Evolutionary conservation across 1,140 invertebrate species (phyloP), one percentile per base, ranked within the genome.

Genomic region (Papilio dardanus): DNA sequence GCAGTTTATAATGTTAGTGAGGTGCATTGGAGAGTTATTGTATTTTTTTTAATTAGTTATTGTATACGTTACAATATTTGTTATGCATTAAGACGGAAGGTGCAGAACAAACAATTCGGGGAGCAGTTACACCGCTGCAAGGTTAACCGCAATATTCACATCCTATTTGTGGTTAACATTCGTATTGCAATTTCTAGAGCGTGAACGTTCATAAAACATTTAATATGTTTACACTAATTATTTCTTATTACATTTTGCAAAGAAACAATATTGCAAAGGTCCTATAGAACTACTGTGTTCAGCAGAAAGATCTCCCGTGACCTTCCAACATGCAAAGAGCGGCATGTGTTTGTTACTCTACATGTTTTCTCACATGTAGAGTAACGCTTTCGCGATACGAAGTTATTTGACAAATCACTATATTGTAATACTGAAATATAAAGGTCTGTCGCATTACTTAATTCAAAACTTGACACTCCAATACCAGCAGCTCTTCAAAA

Each of bases 161-260:
- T 69, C 67, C 67, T 69, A 69, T 69, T 37, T 24, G 31, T 69
- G 19, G 67, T 37, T 68, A 68, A 68, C 33, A 40, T 69, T 69
- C 33, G 67, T 24, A 40, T 69, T 69, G 21, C 67, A 69, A 35
- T 69, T 69, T 69, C 33, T 40, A 42, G 67, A 69, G 67, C 35
- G 67, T 69, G 67, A 69, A 69, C 19, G 35, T 69, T 69, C 33
- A 40, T 40, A 69, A 69, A 40, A n/a, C 67, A 42, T 67, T 67
- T 33, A n/a, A 67, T 33, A n/a, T 69, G 21, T 69, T 40, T 42
- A 21, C 10, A 40, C 7, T 69, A 14, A 69, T 69, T 69, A 69
- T 69, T 37, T 40, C 16, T 42, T 24, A 42, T 37, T 31, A 67
- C n/a, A 5, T 50, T 50, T 50, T 50, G 16, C n/a, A 4, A 19